phyloP scores from a whole-genome alignment of 1,140 invertebrate species.

The Procambarus virginalis region DNA sequence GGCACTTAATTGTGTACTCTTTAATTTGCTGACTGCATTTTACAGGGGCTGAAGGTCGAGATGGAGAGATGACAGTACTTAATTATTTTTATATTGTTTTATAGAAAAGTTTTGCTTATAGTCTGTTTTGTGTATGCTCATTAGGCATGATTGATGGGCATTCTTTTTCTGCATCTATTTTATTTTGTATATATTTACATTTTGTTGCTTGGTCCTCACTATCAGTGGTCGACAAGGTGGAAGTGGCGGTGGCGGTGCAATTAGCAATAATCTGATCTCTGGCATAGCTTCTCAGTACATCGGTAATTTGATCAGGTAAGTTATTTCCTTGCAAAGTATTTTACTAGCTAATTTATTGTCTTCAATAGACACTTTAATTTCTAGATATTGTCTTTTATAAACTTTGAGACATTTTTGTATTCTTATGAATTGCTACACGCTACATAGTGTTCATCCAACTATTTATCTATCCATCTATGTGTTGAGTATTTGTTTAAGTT shows the following conservation, averaged over 20 bases:
- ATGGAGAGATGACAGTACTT: neutral
- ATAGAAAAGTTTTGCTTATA: neutral
- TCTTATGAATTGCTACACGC: too few relatives aligned
- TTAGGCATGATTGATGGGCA: neutral
- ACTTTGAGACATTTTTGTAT: too few relatives aligned
- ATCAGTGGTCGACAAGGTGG: constrained; percentile 8
- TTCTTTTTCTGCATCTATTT: neutral
- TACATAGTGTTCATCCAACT: too few relatives aligned
- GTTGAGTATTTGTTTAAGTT: too few relatives aligned
- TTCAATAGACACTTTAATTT: too few relatives aligned
- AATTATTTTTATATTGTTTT: neutral
- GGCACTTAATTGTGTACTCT: neutral
- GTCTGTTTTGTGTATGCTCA: neutral
- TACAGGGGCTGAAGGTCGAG: neutral
- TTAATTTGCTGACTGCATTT: neutral
- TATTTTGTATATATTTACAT: constrained; percentile 1
- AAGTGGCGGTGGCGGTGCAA: constrained; percentile 30
- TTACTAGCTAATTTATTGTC: too few relatives aligned
- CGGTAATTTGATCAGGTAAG: constrained; percentile 41
- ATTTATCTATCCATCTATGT: too few relatives aligned
- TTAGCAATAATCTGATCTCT: constrained; percentile 37
- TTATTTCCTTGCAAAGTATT: neutral
- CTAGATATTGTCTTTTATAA: too few relatives aligned
- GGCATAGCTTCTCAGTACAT: constrained; percentile 61
- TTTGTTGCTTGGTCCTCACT: constrained; percentile 6